Evolutionary conservation across 1,140 invertebrate species (phyloP).

Genomic region (Macrostomum lignano): DNA sequence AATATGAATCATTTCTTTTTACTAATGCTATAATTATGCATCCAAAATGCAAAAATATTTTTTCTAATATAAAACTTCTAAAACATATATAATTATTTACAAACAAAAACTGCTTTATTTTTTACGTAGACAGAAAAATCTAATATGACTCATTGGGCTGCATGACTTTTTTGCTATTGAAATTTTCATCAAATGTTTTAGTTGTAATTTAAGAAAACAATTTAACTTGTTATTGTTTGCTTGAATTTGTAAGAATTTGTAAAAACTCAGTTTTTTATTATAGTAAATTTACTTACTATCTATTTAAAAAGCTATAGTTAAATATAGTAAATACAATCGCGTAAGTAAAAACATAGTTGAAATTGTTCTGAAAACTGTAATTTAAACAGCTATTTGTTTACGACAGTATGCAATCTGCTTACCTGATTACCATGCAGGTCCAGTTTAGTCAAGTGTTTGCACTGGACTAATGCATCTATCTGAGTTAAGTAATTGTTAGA

Average conservation of each 20-base stretch:
- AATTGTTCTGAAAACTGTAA: conserved; percentile 2
- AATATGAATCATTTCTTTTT: too few relatives aligned
- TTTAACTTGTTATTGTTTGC: too few relatives aligned
- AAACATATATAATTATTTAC: too few relatives aligned
- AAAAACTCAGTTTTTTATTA: not conserved
- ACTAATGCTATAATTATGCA: too few relatives aligned
- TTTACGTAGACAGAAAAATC: too few relatives aligned
- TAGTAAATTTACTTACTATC: not conserved
- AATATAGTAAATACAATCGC: not conserved
- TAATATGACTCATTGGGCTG: too few relatives aligned
- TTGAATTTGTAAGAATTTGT: conserved; percentile 12
- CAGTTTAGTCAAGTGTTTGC: conserved; percentile 17
- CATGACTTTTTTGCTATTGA: too few relatives aligned
- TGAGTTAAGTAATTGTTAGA: conserved; percentile 19
- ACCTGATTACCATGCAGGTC: conserved; percentile 24
- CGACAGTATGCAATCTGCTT: conserved; percentile 2
- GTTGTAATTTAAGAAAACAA: too few relatives aligned
- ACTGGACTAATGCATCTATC: conserved; percentile 15
- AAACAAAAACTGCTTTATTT: too few relatives aligned
- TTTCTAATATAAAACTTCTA: too few relatives aligned
- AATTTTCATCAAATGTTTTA: too few relatives aligned
- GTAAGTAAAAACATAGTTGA: not conserved
- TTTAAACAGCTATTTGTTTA: not conserved
- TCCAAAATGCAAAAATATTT: too few relatives aligned
- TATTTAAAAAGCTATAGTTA: conserved; percentile 2